Conservation (phyloP, 2,113 vertebrate species). For the Cervus canadensis region DNA sequence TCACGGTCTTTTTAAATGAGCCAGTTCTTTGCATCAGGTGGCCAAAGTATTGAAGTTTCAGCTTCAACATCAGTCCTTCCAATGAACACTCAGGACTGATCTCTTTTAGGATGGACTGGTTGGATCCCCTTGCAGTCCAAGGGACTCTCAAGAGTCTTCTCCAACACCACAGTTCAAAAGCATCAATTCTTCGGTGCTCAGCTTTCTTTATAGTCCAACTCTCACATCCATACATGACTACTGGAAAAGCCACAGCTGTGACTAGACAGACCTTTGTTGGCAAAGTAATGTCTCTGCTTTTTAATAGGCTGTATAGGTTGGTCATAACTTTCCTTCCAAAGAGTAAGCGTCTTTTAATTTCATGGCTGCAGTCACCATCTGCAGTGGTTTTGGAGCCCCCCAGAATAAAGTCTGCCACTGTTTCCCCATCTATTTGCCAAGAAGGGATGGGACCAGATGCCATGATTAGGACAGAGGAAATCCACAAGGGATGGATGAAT, state of each 20-base stretch:
- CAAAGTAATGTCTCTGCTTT: background rate
- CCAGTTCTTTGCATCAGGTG: background rate
- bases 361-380: background rate
- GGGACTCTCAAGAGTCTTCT: background rate
- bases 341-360: background rate
- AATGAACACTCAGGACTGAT: background rate
- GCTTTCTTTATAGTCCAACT: background rate
- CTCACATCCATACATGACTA: background rate
- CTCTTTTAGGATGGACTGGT: background rate
- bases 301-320: background rate
- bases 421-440: background rate
- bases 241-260: background rate
- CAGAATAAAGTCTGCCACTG: background rate
- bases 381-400: background rate
- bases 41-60: background rate
- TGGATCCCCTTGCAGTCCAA: background rate
- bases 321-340: background rate
- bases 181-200: background rate
- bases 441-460: background rate
- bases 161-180: background rate
- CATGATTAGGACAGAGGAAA: background rate
- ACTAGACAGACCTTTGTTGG: background rate
- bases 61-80: background rate
- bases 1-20: background rate
- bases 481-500: too few species aligned